A percentile compares a stretch with the other conserved stretches of the same genome.
Evolutionary conservation across 1,140 invertebrate species (phyloP).

Genomic region (Atta cephalotes): DNA sequence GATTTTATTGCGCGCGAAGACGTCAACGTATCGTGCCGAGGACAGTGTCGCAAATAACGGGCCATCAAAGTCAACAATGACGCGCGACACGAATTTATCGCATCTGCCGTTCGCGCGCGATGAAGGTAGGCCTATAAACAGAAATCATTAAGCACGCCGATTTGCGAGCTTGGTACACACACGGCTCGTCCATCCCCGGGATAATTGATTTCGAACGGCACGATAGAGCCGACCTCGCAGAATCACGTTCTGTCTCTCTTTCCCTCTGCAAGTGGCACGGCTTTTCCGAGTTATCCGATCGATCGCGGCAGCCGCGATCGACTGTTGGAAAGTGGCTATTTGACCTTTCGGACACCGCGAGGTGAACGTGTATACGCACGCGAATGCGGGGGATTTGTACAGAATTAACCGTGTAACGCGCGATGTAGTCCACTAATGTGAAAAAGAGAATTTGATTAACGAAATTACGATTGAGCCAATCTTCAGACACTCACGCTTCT

Average conservation of each 20-base stretch:
- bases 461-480: not conserved
- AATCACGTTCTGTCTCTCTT: slow-evolving; percentile 14
- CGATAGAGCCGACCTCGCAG: slow-evolving; percentile 59
- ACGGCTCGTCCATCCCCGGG: not conserved
- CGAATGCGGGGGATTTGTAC: not conserved
- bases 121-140: slow-evolving; percentile 66
- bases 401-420: not conserved
- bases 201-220: slow-evolving; percentile 69
- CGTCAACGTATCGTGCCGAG: slow-evolving; percentile 65
- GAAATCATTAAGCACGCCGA: slow-evolving; percentile 71
- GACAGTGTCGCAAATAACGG: slow-evolving; percentile 67
- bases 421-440: not conserved
- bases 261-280: slow-evolving; percentile 40
- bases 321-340: slow-evolving; percentile 17
- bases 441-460: slow-evolving; percentile 18
- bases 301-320: not conserved
- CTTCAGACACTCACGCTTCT: not conserved
- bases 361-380: not conserved
- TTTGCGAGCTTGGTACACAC: not conserved
- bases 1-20: slow-evolving; percentile 56
- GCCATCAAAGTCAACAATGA: slow-evolving; percentile 67
- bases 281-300: slow-evolving; percentile 53
- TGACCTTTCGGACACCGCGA: slow-evolving; percentile 19
- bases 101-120: slow-evolving; percentile 48
- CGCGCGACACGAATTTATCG: slow-evolving; percentile 69